Conservation (phyloP, 2,888 invertebrate species). For the Muschampia plurimacula region DNA sequence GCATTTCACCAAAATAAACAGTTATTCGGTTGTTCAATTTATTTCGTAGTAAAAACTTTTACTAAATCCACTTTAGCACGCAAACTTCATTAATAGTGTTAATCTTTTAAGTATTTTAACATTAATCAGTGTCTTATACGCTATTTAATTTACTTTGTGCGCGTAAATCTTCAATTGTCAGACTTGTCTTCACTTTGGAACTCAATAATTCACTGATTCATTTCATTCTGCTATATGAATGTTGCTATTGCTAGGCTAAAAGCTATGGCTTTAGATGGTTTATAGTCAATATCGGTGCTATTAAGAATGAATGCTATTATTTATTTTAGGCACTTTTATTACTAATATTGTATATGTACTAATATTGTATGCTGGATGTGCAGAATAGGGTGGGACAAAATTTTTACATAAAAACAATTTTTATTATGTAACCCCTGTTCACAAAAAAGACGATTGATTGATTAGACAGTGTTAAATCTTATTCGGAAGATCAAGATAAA, state of each 20-base stretch:
- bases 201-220: background rate
- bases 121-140: conserved; percentile 1
- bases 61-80: background rate
- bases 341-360: too few species aligned
- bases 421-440: too few species aligned
- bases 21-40: background rate
- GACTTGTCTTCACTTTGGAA: conserved; percentile 20
- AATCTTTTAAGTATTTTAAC: conserved; percentile 1
- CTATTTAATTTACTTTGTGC: conserved; percentile 15
- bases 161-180: conserved; percentile 28
- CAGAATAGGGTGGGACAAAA: too few species aligned
- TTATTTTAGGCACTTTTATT: too few species aligned
- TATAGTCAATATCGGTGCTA: background rate
- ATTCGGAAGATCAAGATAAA: too few species aligned
- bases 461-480: too few species aligned
- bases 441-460: too few species aligned
- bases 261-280: background rate
- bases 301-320: background rate
- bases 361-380: too few species aligned
- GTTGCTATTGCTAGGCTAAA: conserved; percentile 7
- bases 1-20: conserved; percentile 21
- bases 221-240: background rate
- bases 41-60: background rate
- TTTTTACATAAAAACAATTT: too few species aligned
- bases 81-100: background rate